A percentile compares a stretch with the other conserved stretches of the same genome.
phyloP scores from a whole-genome alignment of 2,113 vertebrate species.

The Nothobranchius kuhntae region DNA sequence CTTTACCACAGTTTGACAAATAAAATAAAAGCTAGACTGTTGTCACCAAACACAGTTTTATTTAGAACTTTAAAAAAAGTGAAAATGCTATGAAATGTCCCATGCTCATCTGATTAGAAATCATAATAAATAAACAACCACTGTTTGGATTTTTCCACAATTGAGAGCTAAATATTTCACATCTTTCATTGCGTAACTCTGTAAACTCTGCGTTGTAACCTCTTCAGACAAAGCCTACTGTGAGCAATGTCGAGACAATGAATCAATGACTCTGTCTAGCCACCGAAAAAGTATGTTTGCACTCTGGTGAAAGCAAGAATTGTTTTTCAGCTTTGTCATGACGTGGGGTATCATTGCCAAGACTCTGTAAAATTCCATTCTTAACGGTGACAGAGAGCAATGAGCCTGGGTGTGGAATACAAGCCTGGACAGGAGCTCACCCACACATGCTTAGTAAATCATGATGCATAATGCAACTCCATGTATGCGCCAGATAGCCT shows the following conservation, averaged over 20 bases:
- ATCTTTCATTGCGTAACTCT: not conserved
- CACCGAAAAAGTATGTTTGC: not conserved
- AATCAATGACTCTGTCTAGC: conserved; percentile 27
- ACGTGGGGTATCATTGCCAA: not conserved
- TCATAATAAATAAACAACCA: too few relatives aligned
- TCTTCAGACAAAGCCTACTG: not conserved
- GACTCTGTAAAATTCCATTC: conserved; percentile 7
- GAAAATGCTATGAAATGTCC: too few relatives aligned
- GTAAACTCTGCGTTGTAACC: not conserved
- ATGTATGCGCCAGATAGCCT: conserved; percentile 4
- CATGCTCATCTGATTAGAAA: too few relatives aligned
- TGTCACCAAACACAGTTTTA: not conserved
- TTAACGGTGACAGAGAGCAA: conserved; percentile 11
- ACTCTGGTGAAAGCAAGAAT: not conserved
- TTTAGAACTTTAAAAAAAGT: not conserved
- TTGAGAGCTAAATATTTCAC: not conserved
- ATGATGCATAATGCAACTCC: conserved; percentile 29
- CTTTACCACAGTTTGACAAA: not conserved
- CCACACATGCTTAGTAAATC: conserved; percentile 56
- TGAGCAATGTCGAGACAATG: not conserved
- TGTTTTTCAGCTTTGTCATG: not conserved
- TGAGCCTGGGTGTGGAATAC: conserved; percentile 44
- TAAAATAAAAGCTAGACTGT: not conserved
- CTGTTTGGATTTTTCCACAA: not conserved
- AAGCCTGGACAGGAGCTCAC: conserved; percentile 49